Conservation (phyloP, 2,888 invertebrate genomes). For the Tenthredo notha region DNA sequence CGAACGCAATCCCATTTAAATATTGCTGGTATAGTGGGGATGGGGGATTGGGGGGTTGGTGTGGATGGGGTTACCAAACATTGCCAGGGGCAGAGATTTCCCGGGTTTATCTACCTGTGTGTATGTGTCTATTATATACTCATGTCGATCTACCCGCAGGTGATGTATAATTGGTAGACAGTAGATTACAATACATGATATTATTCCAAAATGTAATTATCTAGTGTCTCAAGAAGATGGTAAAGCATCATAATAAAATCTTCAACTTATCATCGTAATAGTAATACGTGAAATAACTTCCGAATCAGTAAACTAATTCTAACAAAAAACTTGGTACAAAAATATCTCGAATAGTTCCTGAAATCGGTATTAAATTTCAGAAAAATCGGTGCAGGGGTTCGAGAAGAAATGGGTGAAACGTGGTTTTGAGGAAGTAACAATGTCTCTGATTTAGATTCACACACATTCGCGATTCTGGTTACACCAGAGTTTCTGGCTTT, state of each 20-base stretch:
- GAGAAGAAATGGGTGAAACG: neutral
- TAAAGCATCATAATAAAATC: neutral
- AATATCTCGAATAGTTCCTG: neutral
- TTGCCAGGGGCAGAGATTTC: conserved; percentile 20
- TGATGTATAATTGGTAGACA: neutral
- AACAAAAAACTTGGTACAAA: neutral
- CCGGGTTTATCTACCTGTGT: neutral
- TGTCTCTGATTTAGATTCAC: neutral
- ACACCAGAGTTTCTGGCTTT: too few relatives aligned
- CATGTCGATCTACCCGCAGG: neutral
- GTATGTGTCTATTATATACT: neutral
- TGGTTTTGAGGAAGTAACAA: neutral
- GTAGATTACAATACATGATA: neutral
- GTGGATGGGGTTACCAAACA: conserved; percentile 32
- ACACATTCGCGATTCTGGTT: too few relatives aligned
- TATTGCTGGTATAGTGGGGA: conserved; percentile 65
- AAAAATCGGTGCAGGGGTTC: neutral
- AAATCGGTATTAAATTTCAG: neutral
- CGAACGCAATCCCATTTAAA: conserved; percentile 75
- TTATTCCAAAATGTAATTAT: neutral
- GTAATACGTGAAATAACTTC: neutral
- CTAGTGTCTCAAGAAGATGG: neutral
- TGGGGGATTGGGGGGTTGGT: conserved; percentile 20
- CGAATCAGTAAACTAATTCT: neutral
- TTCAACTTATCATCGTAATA: neutral